Conservation (phyloP, 53 echinoderm and acorn worm genomes). For the Pentamera pediparva region DNA sequence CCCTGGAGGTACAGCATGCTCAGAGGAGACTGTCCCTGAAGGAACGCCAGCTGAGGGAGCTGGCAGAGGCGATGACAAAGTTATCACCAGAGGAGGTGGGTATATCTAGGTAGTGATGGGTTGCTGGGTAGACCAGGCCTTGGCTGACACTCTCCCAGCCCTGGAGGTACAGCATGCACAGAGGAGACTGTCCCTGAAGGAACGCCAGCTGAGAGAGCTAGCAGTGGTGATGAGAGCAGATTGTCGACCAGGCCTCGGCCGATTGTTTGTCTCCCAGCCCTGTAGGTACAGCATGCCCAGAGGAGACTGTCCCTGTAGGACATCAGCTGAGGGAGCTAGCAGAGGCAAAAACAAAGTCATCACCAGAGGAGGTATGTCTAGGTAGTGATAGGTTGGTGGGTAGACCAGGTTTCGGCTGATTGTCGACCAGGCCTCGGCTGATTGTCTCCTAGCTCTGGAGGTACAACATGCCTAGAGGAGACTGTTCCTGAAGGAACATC, state of each 20-base stretch:
- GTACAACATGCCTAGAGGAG: constrained; percentile 83
- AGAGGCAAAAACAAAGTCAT: constrained; percentile 84
- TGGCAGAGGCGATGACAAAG: constrained; percentile 93
- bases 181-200: constrained; percentile 77
- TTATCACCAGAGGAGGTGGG: constrained; percentile 86
- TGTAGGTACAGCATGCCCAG: constrained; percentile 88
- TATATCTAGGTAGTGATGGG: no score
- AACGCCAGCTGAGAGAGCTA: constrained; percentile 84
- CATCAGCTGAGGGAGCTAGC: constrained; percentile 87
- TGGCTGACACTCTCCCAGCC: constrained; percentile 68
- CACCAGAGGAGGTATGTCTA: constrained; percentile 82
- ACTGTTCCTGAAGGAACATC: constrained; percentile 86
- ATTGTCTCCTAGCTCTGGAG: constrained; percentile 77
- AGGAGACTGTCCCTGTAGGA: constrained; percentile 83
- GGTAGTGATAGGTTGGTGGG: constrained; percentile 67
- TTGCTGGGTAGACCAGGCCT: constrained; percentile 83
- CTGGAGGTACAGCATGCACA: constrained; percentile 91
- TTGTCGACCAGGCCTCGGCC: constrained; percentile 82
- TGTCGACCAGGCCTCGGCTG: constrained; percentile 85
- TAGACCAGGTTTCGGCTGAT: no score
- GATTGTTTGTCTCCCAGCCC: constrained; percentile 73
- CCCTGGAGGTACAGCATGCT: constrained; percentile 83
- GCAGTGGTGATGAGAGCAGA: constrained; percentile 86
- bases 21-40: constrained; percentile 81
- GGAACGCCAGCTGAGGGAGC: constrained; percentile 85